Evolutionary conservation across 2,113 vertebrate species (phyloP), one percentile per base, ranked within the genome.

Genomic region (Gavia stellata): DNA sequence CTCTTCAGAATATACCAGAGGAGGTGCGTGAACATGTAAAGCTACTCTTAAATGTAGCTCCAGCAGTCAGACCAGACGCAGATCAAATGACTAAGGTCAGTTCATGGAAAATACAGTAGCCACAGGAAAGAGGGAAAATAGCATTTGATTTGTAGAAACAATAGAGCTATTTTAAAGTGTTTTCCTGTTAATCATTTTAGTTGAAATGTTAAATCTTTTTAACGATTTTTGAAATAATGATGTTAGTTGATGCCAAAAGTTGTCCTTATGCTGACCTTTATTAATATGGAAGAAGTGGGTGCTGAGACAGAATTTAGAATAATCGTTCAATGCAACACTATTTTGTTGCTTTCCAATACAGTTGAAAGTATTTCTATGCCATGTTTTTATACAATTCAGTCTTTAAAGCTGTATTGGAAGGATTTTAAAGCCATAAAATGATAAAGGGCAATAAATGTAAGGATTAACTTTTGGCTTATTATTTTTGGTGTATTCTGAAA

Each of bases 31-130:
- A 99, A 40, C 99, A 99, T 3, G 98, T 99, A 42, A 99, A 99
- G 97, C 98, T 99, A 47, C 98, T 99, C 85, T 97, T 99, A 72
- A 99, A 99, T 31, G 99, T 99, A 72, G 99, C 99, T 53, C 98
- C 99, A 18, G 98, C 98, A 31, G 99, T 99, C 73, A 98, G 99
- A 79, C 99, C 99, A 34, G 99, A 99, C 3, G 99, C 99, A 36
- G 99, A 99, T 97, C 99, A 99, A 96, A 99, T 99, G 98, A 99
- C 99, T 82, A 99, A 99, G 98, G 99, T 99, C 91, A 98, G 96
- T 96, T 77, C 44, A 12, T 62, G 53, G 55, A 81, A 79, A 80
- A 63, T 81, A 55, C 23, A 50, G 50, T 45, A 82, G 33, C 33
- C 20, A 23, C 18, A 36, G 61, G 74, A 95, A 79, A 59, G 44